phyloP scores from a whole-genome alignment of 1,140 invertebrate genomes.

The Bombus polaris region DNA sequence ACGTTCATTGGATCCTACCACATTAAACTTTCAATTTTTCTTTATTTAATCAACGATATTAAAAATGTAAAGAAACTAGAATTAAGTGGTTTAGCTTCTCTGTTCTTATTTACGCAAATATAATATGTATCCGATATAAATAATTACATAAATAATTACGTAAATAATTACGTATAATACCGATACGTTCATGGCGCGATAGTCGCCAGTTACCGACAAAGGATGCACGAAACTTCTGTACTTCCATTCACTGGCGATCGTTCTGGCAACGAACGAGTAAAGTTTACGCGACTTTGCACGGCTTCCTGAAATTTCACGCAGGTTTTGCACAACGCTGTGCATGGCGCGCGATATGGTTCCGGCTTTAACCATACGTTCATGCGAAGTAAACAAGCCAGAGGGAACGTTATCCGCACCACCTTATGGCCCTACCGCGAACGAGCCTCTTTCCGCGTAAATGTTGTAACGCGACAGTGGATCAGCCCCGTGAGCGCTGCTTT shows the following conservation, averaged over 20 bases:
- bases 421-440: slow-evolving; percentile 16
- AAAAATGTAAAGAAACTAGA: no score
- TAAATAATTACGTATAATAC: no score
- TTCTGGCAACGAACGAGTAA: not conserved
- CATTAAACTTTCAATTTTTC: not conserved
- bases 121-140: no score
- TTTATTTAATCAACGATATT: not conserved
- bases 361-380: not conserved
- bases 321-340: not conserved
- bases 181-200: no score
- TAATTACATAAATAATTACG: no score
- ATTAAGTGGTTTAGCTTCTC: no score
- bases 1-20: not conserved
- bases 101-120: no score
- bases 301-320: not conserved
- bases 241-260: not conserved
- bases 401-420: slow-evolving; percentile 25
- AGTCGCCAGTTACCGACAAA: not conserved
- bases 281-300: not conserved
- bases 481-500: slow-evolving; percentile 13
- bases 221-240: not conserved
- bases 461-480: slow-evolving; percentile 28
- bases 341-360: not conserved
- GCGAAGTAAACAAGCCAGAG: slow-evolving; percentile 5
- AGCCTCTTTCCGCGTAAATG: slow-evolving; percentile 28